Conservation (phyloP, 2,888 invertebrate species). For the Lordiphosa fenestrarum region DNA sequence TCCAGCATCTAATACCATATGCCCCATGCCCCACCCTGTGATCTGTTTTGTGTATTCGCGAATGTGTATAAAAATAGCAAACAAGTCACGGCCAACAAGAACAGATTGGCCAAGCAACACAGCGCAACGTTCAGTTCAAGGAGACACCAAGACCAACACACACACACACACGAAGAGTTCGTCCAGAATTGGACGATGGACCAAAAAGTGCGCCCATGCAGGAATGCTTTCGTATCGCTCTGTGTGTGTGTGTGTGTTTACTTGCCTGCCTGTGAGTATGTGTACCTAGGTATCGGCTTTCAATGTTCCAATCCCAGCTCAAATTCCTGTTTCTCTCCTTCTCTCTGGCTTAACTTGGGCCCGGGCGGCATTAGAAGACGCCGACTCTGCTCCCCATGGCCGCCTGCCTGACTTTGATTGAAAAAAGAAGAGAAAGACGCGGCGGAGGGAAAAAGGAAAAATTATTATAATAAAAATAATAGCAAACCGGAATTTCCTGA, state of each 20-base stretch:
- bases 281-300: conserved; percentile 65
- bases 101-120: neutral
- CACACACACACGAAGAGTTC: conserved; percentile 4
- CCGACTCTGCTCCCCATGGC: conserved; percentile 26
- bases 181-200: conserved; percentile 13
- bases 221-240: conserved; percentile 6
- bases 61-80: conserved; percentile 62
- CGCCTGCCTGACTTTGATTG: conserved; percentile 46
- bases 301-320: conserved; percentile 43
- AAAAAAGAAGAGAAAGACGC: conserved; percentile 24
- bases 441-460: conserved; percentile 27
- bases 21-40: conserved; percentile 1
- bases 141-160: conserved; percentile 38
- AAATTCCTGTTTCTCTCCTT: conserved; percentile 55
- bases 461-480: conserved; percentile 66
- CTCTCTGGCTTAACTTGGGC: conserved; percentile 25
- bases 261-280: conserved; percentile 11
- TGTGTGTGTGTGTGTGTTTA: conserved; percentile 14
- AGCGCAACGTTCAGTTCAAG: conserved; percentile 41
- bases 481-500: conserved; percentile 72
- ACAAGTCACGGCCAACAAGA: conserved; percentile 64
- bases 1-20: neutral
- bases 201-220: conserved; percentile 12
- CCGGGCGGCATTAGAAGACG: conserved; percentile 55
- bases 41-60: conserved; percentile 23